phyloP scores from a whole-genome alignment of 2,113 vertebrate species.

The Miniopterus natalensis region DNA sequence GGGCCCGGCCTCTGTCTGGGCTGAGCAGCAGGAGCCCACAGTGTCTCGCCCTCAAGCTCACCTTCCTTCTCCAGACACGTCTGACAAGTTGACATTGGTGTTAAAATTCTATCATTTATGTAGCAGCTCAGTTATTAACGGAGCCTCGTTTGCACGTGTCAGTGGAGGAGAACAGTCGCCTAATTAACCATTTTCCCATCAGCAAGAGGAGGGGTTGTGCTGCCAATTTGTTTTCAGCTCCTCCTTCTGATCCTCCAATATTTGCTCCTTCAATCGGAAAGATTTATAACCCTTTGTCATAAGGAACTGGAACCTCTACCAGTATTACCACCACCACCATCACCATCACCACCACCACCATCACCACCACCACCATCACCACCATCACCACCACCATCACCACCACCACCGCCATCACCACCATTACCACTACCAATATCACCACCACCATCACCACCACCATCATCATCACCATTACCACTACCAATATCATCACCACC shows the following conservation, averaged over 20 bases:
- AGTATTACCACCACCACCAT: not conserved
- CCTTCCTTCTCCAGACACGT: not conserved
- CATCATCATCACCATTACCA: not conserved
- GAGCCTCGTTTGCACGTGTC: conserved; percentile 85
- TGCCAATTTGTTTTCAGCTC: conserved; percentile 74
- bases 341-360: not conserved
- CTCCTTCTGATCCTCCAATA: conserved; percentile 4
- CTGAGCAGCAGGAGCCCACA: accelerated
- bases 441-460: accelerated
- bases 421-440: not conserved
- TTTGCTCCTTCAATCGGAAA: conserved; percentile 53
- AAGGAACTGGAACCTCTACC: conserved; percentile 66
- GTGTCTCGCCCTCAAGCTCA: accelerated
- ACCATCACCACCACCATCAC: accelerated
- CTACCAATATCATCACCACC: not conserved
- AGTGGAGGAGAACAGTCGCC: conserved; percentile 84
- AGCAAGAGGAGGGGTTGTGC: conserved; percentile 55
- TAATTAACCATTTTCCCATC: conserved; percentile 83
- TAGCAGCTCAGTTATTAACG: conserved; percentile 79
- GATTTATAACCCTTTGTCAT: conserved; percentile 78
- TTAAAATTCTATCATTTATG: conserved; percentile 77
- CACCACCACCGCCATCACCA: not conserved
- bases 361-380: not conserved
- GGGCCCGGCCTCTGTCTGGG: not conserved
- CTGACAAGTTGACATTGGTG: conserved; percentile 69